phyloP scores from a whole-genome alignment of 2,797 vertebrate genomes.

The Halcyon badia region DNA sequence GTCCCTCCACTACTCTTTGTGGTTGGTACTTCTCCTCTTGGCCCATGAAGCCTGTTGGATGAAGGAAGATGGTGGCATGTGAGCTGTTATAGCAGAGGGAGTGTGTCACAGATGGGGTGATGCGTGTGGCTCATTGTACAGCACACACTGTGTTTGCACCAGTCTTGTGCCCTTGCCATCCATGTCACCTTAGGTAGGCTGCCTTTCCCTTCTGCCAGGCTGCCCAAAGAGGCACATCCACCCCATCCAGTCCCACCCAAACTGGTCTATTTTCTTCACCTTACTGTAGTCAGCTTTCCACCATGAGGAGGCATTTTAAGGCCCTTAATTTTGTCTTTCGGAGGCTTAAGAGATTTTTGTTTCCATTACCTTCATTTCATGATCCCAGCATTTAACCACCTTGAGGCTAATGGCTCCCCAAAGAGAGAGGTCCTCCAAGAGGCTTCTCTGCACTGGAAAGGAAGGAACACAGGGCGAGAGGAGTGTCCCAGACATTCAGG shows the following conservation, averaged over 20 bases:
- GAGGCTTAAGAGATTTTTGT: neutral
- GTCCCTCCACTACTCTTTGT: neutral
- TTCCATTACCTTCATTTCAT: neutral
- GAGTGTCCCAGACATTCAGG: neutral
- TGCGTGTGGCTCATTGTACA: rapidly evolving
- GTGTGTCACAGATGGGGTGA: neutral
- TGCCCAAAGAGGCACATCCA: neutral
- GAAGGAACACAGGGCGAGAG: neutral
- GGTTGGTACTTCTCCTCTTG: neutral
- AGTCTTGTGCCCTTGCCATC: neutral
- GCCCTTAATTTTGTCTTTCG: neutral
- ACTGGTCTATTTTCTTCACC: neutral
- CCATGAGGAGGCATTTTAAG: neutral
- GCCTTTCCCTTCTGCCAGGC: neutral
- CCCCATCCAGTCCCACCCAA: rapidly evolving
- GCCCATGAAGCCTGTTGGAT: neutral
- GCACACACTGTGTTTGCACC: neutral
- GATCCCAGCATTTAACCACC: neutral
- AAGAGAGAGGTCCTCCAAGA: neutral
- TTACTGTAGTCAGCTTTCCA: neutral
- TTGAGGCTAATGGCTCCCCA: neutral
- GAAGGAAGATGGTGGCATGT: neutral
- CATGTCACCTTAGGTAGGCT: neutral
- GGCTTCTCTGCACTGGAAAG: neutral
- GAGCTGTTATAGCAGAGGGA: neutral